phyloP scores from a whole-genome alignment of 2,888 invertebrate genomes.

The Scaptodrosophila latifasciaeformis region DNA sequence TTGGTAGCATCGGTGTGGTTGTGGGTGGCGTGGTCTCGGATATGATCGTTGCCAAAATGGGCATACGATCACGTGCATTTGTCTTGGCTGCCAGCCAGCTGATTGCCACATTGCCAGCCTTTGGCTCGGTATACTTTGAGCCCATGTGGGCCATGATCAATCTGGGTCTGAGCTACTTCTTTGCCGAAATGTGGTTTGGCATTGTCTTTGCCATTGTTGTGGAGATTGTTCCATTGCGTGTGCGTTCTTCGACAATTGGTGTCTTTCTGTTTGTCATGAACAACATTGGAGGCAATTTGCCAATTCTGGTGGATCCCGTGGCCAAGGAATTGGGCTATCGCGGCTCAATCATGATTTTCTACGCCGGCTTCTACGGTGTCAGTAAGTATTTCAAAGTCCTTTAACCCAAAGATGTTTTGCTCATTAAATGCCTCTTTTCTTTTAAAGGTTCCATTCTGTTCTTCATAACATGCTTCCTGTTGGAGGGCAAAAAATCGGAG shows the following conservation, averaged over 20 bases:
- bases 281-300: constrained; percentile 92
- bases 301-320: constrained; percentile 90
- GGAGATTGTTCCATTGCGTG: constrained; percentile 88
- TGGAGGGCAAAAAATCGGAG: constrained; percentile 78
- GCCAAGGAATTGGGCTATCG: constrained; percentile 88
- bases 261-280: constrained; percentile 94
- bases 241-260: constrained; percentile 89
- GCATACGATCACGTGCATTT: constrained; percentile 86
- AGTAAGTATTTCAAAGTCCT: constrained; percentile 77
- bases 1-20: constrained; percentile 82
- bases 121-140: constrained; percentile 88
- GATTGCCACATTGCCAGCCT: constrained; percentile 88
- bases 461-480: constrained; percentile 86
- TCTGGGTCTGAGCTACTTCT: constrained; percentile 90
- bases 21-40: constrained; percentile 87
- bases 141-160: constrained; percentile 92
- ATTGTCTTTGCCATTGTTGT: constrained; percentile 93
- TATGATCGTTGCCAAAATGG: constrained; percentile 91
- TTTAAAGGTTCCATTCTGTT: constrained; percentile 86
- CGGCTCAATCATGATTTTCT: constrained; percentile 89
- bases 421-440: background rate
- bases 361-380: constrained; percentile 89
- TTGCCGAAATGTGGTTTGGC: constrained; percentile 97
- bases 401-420: background rate
- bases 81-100: constrained; percentile 88